A percentile compares a stretch with the other conserved stretches of the same genome.
Evolutionary conservation across 1,140 invertebrate genomes (phyloP).

Genomic region (Patella vulgata): DNA sequence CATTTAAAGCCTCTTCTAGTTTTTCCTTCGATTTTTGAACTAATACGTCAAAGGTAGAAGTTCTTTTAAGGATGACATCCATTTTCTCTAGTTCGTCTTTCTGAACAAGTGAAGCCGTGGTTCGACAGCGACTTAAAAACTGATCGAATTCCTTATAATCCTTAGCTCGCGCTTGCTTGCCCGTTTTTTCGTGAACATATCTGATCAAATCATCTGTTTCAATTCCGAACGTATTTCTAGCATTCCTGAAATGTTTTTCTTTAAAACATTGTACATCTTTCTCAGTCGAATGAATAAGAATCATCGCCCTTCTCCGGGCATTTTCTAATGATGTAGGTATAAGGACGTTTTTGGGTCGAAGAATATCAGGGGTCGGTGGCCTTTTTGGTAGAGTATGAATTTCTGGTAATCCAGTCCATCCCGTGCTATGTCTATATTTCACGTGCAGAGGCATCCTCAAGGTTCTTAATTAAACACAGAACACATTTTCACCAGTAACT

Average conservation of each 20-base stretch:
- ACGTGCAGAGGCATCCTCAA: too few species aligned
- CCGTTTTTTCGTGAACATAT: slow-evolving; percentile 24
- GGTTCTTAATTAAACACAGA: too few species aligned
- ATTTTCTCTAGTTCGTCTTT: slow-evolving; percentile 21
- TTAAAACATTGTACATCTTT: slow-evolving; percentile 27
- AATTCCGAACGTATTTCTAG: slow-evolving; percentile 25
- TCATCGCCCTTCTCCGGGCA: slow-evolving; percentile 39
- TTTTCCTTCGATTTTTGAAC: slow-evolving; percentile 12
- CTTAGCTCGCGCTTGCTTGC: slow-evolving; percentile 10
- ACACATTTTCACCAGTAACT: too few species aligned
- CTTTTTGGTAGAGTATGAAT: too few species aligned
- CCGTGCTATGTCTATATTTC: too few species aligned
- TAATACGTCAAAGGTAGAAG: slow-evolving; percentile 25
- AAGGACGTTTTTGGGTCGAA: background rate
- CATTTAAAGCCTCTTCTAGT: slow-evolving; percentile 25
- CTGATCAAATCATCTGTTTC: slow-evolving; percentile 26
- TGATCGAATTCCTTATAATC: slow-evolving; percentile 13
- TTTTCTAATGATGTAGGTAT: slow-evolving; percentile 36
- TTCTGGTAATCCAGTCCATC: too few species aligned
- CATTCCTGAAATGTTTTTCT: slow-evolving; percentile 34
- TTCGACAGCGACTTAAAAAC: slow-evolving; percentile 11
- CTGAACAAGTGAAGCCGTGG: slow-evolving; percentile 14
- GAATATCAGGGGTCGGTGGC: too few species aligned
- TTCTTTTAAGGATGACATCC: slow-evolving; percentile 21
- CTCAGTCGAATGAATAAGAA: slow-evolving; percentile 29